Percentiles rank a stretch among this genome's conserved stretches.
Evolutionary conservation across 2,888 invertebrate species (phyloP).

Genomic region (Spodoptera exigua): DNA sequence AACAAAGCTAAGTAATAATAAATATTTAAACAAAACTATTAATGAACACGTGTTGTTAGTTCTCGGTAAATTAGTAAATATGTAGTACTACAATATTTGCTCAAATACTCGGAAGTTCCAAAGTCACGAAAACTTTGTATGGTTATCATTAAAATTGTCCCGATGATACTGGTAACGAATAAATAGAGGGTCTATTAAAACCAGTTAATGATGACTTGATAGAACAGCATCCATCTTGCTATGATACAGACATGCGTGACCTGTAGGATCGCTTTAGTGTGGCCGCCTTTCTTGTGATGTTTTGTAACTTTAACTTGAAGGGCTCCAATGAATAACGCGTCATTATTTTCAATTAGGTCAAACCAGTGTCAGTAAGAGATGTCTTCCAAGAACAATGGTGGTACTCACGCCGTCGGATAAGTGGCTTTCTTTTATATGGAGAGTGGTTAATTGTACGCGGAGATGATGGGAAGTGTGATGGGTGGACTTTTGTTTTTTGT

Average conservation of each 20-base stretch:
- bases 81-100: conserved; percentile 22
- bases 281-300: conserved; percentile 71
- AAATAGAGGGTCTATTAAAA: conserved; percentile 69
- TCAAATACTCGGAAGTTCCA: conserved; percentile 6
- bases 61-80: conserved; percentile 16
- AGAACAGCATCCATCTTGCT: conserved; percentile 71
- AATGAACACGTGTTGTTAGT: conserved; percentile 14
- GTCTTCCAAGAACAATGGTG: conserved; percentile 85
- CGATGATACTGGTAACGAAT: conserved; percentile 50
- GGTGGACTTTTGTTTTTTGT: conserved; percentile 73
- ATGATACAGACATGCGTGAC: conserved; percentile 49
- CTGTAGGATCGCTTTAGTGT: conserved; percentile 52
- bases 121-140: neutral
- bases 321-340: conserved; percentile 83
- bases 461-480: conserved; percentile 80
- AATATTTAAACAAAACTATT: conserved; percentile 25
- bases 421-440: conserved; percentile 83
- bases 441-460: conserved; percentile 82
- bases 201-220: conserved; percentile 76
- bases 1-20: conserved; percentile 18
- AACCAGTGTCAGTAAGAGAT: conserved; percentile 81
- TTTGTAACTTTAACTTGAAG: conserved; percentile 76
- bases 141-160: neutral
- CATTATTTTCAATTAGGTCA: conserved; percentile 89
- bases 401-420: conserved; percentile 83